A percentile compares a stretch with the other conserved stretches of the same genome.
Conservation (phyloP, 2,797 vertebrate genomes). For the Oceanodroma leucorhoa region DNA sequence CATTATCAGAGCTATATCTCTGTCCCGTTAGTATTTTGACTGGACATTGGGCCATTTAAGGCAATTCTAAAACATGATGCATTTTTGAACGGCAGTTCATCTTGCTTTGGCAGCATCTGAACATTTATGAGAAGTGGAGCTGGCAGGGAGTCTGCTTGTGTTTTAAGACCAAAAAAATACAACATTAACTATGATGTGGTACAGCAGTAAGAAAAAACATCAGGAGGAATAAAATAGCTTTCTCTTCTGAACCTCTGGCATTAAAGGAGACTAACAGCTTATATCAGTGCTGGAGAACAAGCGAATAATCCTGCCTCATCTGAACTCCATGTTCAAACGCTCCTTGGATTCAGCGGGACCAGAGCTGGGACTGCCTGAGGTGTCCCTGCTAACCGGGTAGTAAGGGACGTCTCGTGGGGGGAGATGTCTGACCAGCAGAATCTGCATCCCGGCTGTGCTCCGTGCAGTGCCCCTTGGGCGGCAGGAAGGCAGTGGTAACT, state of each 20-base stretch:
- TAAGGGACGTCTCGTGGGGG: not conserved
- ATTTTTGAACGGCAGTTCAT: conserved; percentile 3
- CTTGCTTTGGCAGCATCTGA: conserved; percentile 21
- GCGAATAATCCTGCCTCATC: not conserved
- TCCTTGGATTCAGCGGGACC: not conserved
- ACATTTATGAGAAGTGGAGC: not conserved
- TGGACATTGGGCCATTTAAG: conserved; percentile 15
- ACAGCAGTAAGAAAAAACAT: not conserved
- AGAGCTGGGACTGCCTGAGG: not conserved
- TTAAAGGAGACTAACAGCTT: not conserved
- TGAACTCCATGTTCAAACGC: not conserved
- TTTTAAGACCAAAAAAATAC: conserved; percentile 4
- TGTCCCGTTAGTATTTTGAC: not conserved
- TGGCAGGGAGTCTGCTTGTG: not conserved
- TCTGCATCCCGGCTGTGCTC: not conserved
- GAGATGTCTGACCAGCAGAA: not conserved
- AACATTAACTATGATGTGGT: not conserved
- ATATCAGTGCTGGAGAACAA: not conserved
- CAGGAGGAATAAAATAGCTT: not conserved
- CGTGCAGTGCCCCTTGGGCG: not conserved
- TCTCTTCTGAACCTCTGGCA: not conserved
- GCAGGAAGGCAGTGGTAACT: not conserved
- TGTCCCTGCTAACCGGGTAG: not conserved
- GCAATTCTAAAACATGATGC: conserved; percentile 5
- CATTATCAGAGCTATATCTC: not conserved